Evolutionary conservation across 2,113 vertebrate genomes (phyloP), one percentile per base, ranked within the genome.

Genomic region (Trinectes maculatus): DNA sequence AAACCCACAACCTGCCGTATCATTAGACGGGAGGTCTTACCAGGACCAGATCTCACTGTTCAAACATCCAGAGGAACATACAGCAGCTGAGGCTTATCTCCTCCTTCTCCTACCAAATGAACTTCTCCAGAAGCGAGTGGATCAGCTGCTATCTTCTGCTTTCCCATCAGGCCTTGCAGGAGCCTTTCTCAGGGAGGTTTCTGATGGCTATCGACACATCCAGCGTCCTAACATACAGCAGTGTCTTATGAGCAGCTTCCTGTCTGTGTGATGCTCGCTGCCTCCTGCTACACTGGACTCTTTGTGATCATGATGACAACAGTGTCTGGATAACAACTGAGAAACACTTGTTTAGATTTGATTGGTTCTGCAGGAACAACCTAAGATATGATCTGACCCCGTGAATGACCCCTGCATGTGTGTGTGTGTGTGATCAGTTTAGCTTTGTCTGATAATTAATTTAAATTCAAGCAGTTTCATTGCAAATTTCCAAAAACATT

Each of bases 131-230:
- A 36, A 75, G 60, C 18, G 26, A 65, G 37, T 83, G 88, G 71
- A 80, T 85, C 86, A 71, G 66, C 64, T 6, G 59, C 80, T 86
- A 89, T 89, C 85, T 85, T 22, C 46, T 15, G 48, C 42, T 52
- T 65, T 77, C 80, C 81, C 87, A 86, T 83, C 79, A 82, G 65
- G 59, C 70, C 75, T 71, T 64, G 83, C 68, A 21, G 62, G n/a
- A 75, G 69, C 61, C 48, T 67, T 69, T 71, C 74, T 64, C 58
- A 4, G 70, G 56, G 65, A 83, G 43, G n/a, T 79, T 77, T 79
- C 48, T 77, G 78, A 84, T 83, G 54, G 53, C 54, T 81, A 79
- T 84, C 85, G 13, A 39, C 36, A 13, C 19, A 54, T 33, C 9
- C 12, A 25, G 56, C 46, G 48, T 71, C 44, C 76, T 67, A 13